Evolutionary conservation across 2,113 vertebrate species (phyloP), one percentile per base, ranked within the genome.

Genomic region (Pseudolaguvia tuberculata): DNA sequence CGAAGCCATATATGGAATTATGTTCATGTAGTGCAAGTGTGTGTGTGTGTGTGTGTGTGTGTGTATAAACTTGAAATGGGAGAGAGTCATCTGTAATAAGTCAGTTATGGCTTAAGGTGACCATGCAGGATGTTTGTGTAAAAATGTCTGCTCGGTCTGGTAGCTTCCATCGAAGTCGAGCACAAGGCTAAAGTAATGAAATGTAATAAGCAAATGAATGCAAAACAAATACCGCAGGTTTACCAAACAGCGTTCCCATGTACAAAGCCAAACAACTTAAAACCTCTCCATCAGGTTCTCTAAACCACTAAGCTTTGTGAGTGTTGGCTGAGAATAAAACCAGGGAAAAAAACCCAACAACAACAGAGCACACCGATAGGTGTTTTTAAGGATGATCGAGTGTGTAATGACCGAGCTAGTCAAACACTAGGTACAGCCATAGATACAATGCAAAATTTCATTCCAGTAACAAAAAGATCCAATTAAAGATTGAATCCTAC

Each of bases 311-410:
- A 74, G 50, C 14, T 25, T 11, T 65, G n/a, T 14, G 14, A 58
- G 11, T 18, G 39, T 20, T 68, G 25, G 23, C 53, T 15, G 65
- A 51, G 55, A 69, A 76, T 42, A 35, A 76, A 76, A 59, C 65
- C 65, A 74, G 70, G 42, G 42, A 31, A 27, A 42, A 2, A 56
- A 13, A 8, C 4, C 18, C 2, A 42, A 57, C 67, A 57, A 21
- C 35, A 7, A 17, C 3, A 35, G 31, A 35, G 31, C 31, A 6
- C 31, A 6, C 62, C 31, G 5, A 29, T 14, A 51, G 45, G n/a
- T 69, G 45, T 14, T 50, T 58, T 68, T 50, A 58, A 14, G 47
- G 42, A 69, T 69, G 74, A 69, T 52, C 17, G n/a, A 76, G 15
- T 10, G 18, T 58, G 50, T 51, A 20, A 25, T 42, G 74, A 69